Base-by-base conservation (phyloP, 1,140 invertebrate genomes). In the Dinoponera quadriceps region DNA sequence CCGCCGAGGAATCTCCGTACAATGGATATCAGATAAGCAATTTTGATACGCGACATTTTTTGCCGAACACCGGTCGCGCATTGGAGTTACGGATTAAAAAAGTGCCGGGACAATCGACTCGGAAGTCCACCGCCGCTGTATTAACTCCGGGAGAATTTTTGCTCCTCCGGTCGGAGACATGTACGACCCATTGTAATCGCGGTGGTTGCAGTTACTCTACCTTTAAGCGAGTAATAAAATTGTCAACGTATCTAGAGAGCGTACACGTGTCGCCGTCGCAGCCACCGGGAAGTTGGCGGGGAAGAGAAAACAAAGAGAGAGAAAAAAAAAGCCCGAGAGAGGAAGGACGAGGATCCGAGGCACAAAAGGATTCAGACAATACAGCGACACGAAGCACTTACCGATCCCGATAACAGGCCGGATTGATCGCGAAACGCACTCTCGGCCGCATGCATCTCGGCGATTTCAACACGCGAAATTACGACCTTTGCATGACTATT, bases 381-480 rank as follows among this genome's bases (percentile, higher is more conserved):
- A 11, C 22, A 5, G 18, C 74, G 62, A 55, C 29, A 27, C 63
- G 49, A 80, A 71, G 51, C 75, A 80, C 75, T 80, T 80, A 80
- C 65, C 7, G 75, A 80, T 48, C 57, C 65, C 51, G 75, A 80
- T 80, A 80, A 80, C 48, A 38, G 27, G 25, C 54, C 51, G 33
- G 65, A 80, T 71, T 57, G 65, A 80, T 80, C 54, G 66, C 51
- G 75, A 44, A 80, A 80, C 51, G 63, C 62, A 54, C 48, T 68
- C 38, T 3, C 38, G 38, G 38, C 38, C 49, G 27, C 27, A 71
- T 71, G 68, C 68, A 71, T 71, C 75, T 55, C 33, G 75, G 9
- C 5, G 51, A 38, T 80, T 80, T 80, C 75, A 69, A 71, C 65
- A 71, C 33, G 22, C 65, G 75, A 80, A 80, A 80, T 80, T 80